Evolutionary conservation across 2,797 vertebrate genomes (phyloP), one percentile per base, ranked within the genome.

Genomic region (Neosilurus hyrtlii): DNA sequence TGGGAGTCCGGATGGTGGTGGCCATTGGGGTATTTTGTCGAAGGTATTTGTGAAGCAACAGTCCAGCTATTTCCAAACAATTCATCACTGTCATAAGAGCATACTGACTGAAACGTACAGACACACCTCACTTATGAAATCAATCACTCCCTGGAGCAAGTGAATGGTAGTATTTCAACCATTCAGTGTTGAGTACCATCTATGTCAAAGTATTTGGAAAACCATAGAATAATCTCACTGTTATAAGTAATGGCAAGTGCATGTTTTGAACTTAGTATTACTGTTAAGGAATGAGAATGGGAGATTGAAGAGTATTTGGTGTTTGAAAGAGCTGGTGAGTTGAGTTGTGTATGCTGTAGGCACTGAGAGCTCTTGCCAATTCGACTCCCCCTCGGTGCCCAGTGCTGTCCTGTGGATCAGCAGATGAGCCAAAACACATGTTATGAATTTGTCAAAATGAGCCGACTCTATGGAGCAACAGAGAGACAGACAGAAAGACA

Each of bases 351-450:
- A 68, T 67, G 67, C 70, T 80, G 26, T 78, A 63, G 73, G 63
- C 62, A 59, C 10, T 20, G 54, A 78, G 35, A 82, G 72, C 59
- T 35, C 77, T 63, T 81, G 81, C 81, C 56, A 70, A 14, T 83
- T 83, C 49, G 66, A 63, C 63, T 79, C 22, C n/a, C 65, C 81
- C 52, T 15, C n/a, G 37, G 49, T 86, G 79, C 81, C 79, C 80
- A 54, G 18, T 65, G 63, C 74, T 82, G 79, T 81, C 79, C 83
- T 56, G 26, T 70, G 65, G 79, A 84, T 85, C 75, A 83, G 75
- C 81, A 77, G 83, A 88, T 86, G 75, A 85, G 86, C 81, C 83
- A 80, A 86, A 86, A 82, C 85, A 88, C 63, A 88, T 85, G 85
- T 83, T 80, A 35, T 73, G 68, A 70, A 82, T 83, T 73, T 78